Evolutionary conservation across 1,140 invertebrate genomes (phyloP).

Genomic region (Capitella teleta): DNA sequence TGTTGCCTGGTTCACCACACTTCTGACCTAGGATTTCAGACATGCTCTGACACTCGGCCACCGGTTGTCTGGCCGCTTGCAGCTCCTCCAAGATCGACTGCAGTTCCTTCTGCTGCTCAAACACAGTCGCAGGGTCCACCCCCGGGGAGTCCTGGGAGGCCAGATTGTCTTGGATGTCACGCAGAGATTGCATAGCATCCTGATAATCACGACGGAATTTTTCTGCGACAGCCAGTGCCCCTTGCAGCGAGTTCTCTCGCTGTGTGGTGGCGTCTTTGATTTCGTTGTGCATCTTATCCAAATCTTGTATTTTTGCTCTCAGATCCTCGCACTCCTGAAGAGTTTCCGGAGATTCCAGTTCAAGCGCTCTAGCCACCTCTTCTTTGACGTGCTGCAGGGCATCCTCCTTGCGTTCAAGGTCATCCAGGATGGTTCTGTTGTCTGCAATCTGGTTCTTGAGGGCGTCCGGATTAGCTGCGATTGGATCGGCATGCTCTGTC

Average conservation of each 20-base stretch:
- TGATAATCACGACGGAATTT: constrained; percentile 88
- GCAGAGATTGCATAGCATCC: constrained; percentile 76
- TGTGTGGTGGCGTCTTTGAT: constrained; percentile 73
- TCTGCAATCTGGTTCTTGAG: constrained; percentile 91
- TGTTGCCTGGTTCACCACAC: constrained; percentile 89
- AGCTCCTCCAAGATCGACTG: constrained; percentile 43
- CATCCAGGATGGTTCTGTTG: constrained; percentile 74
- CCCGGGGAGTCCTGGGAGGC: constrained; percentile 83
- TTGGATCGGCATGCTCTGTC: constrained; percentile 70
- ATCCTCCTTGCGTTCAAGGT: constrained; percentile 79
- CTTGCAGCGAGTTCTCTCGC: constrained; percentile 68
- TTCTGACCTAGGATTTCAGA: constrained; percentile 85
- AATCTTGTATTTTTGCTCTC: constrained; percentile 76
- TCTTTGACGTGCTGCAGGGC: constrained; percentile 84
- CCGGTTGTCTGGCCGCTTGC: constrained; percentile 73
- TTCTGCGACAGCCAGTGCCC: constrained; percentile 74
- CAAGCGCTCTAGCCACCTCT: constrained; percentile 85
- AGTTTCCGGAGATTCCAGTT: constrained; percentile 53
- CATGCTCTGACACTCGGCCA: constrained; percentile 75
- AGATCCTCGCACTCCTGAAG: constrained; percentile 54
- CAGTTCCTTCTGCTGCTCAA: constrained; percentile 82
- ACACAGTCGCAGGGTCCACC: constrained; percentile 62
- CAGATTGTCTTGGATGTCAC: constrained; percentile 80
- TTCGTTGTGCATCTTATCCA: constrained; percentile 84
- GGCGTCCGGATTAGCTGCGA: constrained; percentile 85